Percentiles rank a stretch among this genome's conserved stretches.
These are phyloP conservation scores for Ichneumon xanthorius DNA, from an alignment of 2,888 invertebrate genomes.

Conservation along the genomic window DNA sequence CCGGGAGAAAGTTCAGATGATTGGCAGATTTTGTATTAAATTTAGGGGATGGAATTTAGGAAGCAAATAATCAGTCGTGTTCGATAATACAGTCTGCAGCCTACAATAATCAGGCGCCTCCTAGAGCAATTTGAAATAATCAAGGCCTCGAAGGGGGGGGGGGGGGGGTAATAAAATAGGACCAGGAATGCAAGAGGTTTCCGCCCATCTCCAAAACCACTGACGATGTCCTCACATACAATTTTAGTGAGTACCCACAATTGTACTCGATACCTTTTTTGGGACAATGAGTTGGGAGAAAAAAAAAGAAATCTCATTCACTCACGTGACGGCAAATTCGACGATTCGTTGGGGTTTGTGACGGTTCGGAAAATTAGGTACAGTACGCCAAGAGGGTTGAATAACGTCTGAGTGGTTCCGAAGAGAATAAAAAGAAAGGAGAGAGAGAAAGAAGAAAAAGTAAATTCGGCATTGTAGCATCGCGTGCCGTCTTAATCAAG, in stretches of 20 bases:
- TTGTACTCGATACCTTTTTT: background rate
- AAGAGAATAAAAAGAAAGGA: slow-evolving; percentile 40
- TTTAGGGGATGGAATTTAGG: background rate
- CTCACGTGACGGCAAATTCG: slow-evolving; percentile 24
- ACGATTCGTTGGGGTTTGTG: slow-evolving; percentile 51
- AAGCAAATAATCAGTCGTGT: background rate
- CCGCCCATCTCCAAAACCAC: background rate
- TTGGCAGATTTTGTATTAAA: background rate
- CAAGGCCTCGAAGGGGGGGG: background rate
- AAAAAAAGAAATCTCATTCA: slow-evolving; percentile 57
- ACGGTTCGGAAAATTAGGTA: slow-evolving; percentile 65
- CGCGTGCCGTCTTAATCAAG: slow-evolving; percentile 81
- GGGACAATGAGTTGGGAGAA: background rate
- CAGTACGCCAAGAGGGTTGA: slow-evolving; percentile 49
- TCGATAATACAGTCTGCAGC: background rate
- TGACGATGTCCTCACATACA: background rate
- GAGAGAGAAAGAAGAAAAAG: slow-evolving; percentile 19
- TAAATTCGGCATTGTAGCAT: slow-evolving; percentile 70
- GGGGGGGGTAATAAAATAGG: background rate
- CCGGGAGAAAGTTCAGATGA: too few relatives aligned
- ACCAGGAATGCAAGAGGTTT: background rate
- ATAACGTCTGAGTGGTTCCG: slow-evolving; percentile 40
- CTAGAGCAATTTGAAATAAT: too few relatives aligned
- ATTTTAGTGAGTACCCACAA: background rate
- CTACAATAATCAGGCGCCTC: background rate